Conservation (phyloP, 2,888 invertebrate genomes). For the Drosophila percnosoma region DNA sequence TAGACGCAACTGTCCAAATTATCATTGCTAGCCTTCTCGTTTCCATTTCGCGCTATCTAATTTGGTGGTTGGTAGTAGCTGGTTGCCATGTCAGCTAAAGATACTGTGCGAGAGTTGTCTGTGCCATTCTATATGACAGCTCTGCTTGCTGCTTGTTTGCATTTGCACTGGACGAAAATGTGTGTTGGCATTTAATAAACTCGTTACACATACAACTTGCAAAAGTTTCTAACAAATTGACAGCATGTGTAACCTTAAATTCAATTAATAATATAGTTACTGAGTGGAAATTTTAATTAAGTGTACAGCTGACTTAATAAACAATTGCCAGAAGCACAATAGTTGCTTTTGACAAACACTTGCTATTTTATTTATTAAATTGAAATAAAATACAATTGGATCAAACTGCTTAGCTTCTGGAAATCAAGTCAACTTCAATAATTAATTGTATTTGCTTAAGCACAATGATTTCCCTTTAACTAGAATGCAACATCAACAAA, state of each 20-base stretch:
- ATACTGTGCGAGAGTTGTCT: slow-evolving; percentile 43
- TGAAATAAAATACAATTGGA: not conserved
- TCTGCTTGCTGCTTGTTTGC: slow-evolving; percentile 28
- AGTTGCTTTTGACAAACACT: not conserved
- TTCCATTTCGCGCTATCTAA: slow-evolving; percentile 11
- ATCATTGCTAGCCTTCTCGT: slow-evolving; percentile 2
- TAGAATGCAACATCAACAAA: slow-evolving; percentile 15
- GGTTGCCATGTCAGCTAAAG: slow-evolving; percentile 46
- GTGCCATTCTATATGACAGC: slow-evolving; percentile 33
- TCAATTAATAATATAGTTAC: not conserved
- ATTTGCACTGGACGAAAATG: slow-evolving; percentile 22
- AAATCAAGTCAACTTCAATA: slow-evolving; percentile 3
- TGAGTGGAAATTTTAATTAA: not conserved
- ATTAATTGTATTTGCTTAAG: slow-evolving; percentile 10
- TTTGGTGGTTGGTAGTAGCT: slow-evolving; percentile 31
- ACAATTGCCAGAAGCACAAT: not conserved
- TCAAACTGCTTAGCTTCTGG: not conserved
- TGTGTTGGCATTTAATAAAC: not conserved
- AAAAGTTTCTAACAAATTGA: not conserved
- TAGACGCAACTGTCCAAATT: slow-evolving; percentile 33
- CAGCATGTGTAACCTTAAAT: not conserved
- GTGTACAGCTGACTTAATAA: not conserved
- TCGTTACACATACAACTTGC: not conserved
- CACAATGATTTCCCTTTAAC: slow-evolving; percentile 33
- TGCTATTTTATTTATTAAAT: not conserved